Base-by-base conservation (phyloP, 1,140 invertebrate species). In the Sogatella furcifera region DNA sequence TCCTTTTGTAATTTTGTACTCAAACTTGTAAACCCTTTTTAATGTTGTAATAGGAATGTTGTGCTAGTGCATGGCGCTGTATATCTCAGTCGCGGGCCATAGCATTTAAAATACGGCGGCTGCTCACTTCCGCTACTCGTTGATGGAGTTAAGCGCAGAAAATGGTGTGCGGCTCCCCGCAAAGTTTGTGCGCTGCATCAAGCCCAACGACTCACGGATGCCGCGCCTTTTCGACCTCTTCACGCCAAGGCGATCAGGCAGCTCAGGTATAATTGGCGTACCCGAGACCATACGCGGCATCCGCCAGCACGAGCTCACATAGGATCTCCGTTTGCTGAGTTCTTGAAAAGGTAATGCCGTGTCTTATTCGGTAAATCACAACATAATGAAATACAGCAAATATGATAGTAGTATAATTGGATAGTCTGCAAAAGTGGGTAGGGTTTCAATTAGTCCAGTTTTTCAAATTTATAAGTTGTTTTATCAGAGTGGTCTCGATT, bases 121-220 rank as follows among this genome's bases (percentile, higher is more conserved):
- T 4, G 90, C 88, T 6, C 90, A 91, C 69, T 92, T 92, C 74
- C 78, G 89, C 21, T 90, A 86, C 69, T 91, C 89, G 0, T 69
- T 92, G 22, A 90, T 90, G 85, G 89, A 92, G 70, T 73, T 92
- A n/a, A n/a, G 8, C 78, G 14, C 86, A 90, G 70, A 90, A 90
- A 72, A 89, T 90, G 84, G 86, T 90, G 4, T 84, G 83, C 34
- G 80, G 80, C 5, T 82, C 83, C 38, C 89, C 89, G 3, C 88
- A 90, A n/a, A n/a, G 70, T 92, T 92, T 74, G 85, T 92, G 13
- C 80, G 89, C 62, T 92, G 89, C 65, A 82, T 92, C 43, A 89
- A 90, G 74, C 90, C 90, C 5, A 92, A 91, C 69, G 86, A 89
- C 65, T 77, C 78, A 24, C 81, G 84, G 63, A 77, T 80, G 38